Conservation (phyloP, 64 coral and sea anemone species). For the Porites lutea region DNA sequence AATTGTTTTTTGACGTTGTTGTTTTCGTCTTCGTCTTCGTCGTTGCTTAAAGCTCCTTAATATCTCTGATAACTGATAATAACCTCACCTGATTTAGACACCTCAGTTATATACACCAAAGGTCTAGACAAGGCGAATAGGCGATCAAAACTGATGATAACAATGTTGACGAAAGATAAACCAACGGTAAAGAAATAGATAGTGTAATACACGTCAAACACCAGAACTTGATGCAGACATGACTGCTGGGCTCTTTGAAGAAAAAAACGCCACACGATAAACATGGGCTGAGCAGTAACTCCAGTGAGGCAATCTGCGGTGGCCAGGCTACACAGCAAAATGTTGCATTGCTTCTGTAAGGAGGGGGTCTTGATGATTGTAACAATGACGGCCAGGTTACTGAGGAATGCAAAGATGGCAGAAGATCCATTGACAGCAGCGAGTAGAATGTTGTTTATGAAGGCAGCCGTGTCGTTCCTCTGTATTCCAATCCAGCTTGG, state of each 20-base stretch:
- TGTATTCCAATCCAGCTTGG: too few relatives aligned
- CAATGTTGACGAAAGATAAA: not conserved
- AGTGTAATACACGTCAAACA: not conserved
- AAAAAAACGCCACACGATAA: not conserved
- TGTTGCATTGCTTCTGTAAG: constrained; percentile 6
- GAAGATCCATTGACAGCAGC: too few relatives aligned
- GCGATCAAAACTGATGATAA: constrained; percentile 12
- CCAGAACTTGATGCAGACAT: constrained; percentile 4
- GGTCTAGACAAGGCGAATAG: constrained; percentile 16
- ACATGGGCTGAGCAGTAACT: not conserved
- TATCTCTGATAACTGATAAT: too few relatives aligned
- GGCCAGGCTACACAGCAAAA: constrained; percentile 32
- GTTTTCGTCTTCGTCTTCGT: too few relatives aligned
- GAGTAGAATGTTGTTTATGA: too few relatives aligned
- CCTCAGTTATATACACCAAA: not conserved
- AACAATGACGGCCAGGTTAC: constrained; percentile 28
- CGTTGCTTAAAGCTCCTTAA: too few relatives aligned
- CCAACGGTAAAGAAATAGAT: not conserved
- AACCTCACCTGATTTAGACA: not conserved
- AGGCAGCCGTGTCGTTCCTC: too few relatives aligned
- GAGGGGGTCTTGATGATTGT: not conserved
- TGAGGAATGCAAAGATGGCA: constrained; percentile 23
- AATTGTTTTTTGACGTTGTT: too few relatives aligned
- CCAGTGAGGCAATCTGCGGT: constrained; percentile 17
- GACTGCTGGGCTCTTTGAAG: not conserved